Conservation (phyloP, 2,888 invertebrate species). For the Caenorhabditis wallacei region DNA sequence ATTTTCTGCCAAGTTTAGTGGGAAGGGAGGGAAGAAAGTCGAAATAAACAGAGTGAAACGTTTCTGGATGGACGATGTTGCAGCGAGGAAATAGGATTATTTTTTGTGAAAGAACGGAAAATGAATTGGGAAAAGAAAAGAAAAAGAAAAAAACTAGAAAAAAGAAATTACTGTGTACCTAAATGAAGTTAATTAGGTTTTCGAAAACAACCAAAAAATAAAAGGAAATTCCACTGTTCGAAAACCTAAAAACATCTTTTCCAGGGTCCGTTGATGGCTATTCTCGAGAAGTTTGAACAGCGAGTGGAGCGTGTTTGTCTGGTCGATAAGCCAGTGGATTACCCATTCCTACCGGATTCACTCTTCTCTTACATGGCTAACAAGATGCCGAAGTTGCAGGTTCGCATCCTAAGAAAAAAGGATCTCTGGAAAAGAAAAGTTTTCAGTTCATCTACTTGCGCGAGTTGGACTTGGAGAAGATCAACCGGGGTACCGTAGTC, state of each 20-base stretch:
- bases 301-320: slow-evolving; percentile 83
- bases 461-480: slow-evolving; percentile 82
- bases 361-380: slow-evolving; percentile 82
- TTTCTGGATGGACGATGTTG: slow-evolving; percentile 36
- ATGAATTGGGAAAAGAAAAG: slow-evolving; percentile 18
- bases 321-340: slow-evolving; percentile 83
- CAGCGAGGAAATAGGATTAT: slow-evolving; percentile 47
- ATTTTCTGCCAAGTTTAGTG: slow-evolving; percentile 32
- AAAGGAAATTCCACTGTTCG: slow-evolving; percentile 10
- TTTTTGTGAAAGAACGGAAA: slow-evolving; percentile 42
- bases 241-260: slow-evolving; percentile 49
- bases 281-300: slow-evolving; percentile 78
- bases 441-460: slow-evolving; percentile 83
- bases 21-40: slow-evolving; percentile 2
- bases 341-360: slow-evolving; percentile 83
- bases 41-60: slow-evolving; percentile 56
- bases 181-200: slow-evolving; percentile 19
- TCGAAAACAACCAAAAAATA: slow-evolving; percentile 6
- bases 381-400: slow-evolving; percentile 80
- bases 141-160: background rate
- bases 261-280: slow-evolving; percentile 77
- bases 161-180: slow-evolving; percentile 25
- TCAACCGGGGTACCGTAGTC: slow-evolving; percentile 82
- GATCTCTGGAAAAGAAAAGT: slow-evolving; percentile 7
- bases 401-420: slow-evolving; percentile 38